Evolutionary conservation across 2,888 invertebrate species (phyloP).

Genomic region (Aporophyla nigra): DNA sequence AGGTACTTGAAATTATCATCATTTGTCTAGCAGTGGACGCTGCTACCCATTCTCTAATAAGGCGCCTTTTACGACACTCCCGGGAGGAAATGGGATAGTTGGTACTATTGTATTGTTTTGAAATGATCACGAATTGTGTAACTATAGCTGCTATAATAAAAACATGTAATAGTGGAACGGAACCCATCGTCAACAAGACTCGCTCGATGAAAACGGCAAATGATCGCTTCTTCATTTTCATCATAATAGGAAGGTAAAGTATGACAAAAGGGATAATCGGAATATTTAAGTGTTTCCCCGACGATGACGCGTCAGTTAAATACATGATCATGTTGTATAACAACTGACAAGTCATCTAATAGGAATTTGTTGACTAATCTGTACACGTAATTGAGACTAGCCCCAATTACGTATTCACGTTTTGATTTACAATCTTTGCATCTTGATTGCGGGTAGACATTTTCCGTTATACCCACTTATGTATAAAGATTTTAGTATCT

Average conservation of each 20-base stretch:
- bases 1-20: no score
- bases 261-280: not conserved
- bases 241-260: not conserved
- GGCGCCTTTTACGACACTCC: no score
- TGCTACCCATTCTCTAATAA: no score
- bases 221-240: not conserved
- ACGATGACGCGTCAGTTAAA: constrained; percentile 2
- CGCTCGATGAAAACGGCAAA: no score
- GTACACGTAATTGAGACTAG: constrained; percentile 31
- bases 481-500: not conserved
- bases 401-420: constrained; percentile 18
- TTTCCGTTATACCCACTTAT: not conserved
- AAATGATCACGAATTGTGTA: no score
- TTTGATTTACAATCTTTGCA: constrained; percentile 32
- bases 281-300: constrained; percentile 19
- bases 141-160: no score
- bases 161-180: no score
- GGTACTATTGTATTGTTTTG: no score
- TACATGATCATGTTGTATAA: not conserved
- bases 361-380: constrained; percentile 41
- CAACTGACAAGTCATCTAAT: constrained; percentile 40
- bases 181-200: no score
- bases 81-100: no score
- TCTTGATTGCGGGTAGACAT: constrained; percentile 15
- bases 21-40: no score